Conservation (phyloP, 2,797 vertebrate species). For the Fistularia tabacaria region DNA sequence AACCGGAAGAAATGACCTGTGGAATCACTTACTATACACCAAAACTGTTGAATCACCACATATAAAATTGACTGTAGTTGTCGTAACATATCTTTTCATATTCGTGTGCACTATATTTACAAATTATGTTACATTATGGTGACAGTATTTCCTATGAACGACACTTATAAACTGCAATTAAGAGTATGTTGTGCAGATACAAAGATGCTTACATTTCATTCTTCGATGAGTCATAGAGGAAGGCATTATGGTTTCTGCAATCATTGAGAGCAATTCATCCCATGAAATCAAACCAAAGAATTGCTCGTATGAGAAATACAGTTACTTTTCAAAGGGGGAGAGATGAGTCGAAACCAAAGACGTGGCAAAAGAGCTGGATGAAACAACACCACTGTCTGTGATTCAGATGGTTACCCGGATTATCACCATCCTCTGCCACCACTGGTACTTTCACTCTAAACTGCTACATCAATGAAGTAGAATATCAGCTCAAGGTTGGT, state of each 20-base stretch:
- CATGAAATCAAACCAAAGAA: conserved; percentile 88
- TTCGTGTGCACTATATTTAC: too few species aligned
- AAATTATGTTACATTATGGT: too few species aligned
- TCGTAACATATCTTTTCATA: too few species aligned
- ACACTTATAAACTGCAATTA: too few species aligned
- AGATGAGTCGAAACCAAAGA: conserved; percentile 80
- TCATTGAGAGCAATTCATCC: conserved; percentile 86
- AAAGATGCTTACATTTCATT: not conserved
- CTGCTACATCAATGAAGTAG: conserved; percentile 84
- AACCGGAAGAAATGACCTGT: too few species aligned
- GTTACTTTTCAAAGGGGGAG: conserved; percentile 83
- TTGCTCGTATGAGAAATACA: conserved; percentile 83
- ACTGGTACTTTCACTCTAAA: conserved; percentile 77
- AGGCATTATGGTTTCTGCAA: conserved; percentile 82
- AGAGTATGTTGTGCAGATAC: too few species aligned
- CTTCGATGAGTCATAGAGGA: conserved; percentile 72
- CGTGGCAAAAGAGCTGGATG: conserved; percentile 82
- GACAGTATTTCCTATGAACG: too few species aligned
- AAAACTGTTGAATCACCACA: too few species aligned
- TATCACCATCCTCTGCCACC: conserved; percentile 78
- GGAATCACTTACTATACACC: too few species aligned
- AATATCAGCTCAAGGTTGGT: conserved; percentile 87
- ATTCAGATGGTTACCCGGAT: conserved; percentile 78
- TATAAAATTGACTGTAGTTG: too few species aligned
- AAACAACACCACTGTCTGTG: conserved; percentile 78